Percentiles rank a stretch among this genome's conserved stretches.
These are phyloP conservation scores for Morphnarchus princeps DNA, from an alignment of 2,113 vertebrate species.

Conservation along the genomic window DNA sequence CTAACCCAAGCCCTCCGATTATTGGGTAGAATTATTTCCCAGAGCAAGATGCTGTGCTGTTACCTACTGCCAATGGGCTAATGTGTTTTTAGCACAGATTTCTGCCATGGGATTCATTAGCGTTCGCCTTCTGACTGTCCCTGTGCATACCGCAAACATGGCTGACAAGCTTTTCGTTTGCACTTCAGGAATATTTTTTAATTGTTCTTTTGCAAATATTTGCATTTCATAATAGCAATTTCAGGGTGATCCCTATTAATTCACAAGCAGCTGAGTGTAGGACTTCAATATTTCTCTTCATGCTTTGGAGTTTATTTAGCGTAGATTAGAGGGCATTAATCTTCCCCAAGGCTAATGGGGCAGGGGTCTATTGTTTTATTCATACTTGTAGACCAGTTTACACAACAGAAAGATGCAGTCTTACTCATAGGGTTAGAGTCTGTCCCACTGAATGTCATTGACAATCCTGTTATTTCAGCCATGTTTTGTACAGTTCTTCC, in stretches of 20 bases:
- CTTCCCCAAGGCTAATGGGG: constrained; percentile 36
- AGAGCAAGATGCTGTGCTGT: background rate
- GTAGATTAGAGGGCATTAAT: constrained; percentile 42
- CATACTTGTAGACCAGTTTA: background rate
- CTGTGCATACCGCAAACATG: background rate
- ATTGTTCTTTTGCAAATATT: constrained; percentile 26
- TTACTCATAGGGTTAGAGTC: background rate
- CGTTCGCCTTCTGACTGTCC: background rate
- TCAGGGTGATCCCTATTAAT: constrained; percentile 41
- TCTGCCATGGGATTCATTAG: constrained; percentile 7
- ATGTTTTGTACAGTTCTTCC: constrained; percentile 40
- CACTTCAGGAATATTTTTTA: constrained; percentile 52
- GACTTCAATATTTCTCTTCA: constrained; percentile 13
- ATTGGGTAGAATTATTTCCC: background rate
- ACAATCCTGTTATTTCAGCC: constrained; percentile 16
- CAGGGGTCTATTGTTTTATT: constrained; percentile 32
- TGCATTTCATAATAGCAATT: background rate
- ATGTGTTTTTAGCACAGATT: background rate
- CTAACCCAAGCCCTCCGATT: background rate
- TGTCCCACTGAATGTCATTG: background rate
- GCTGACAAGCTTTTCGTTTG: background rate
- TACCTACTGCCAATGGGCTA: background rate
- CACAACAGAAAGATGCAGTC: constrained; percentile 2
- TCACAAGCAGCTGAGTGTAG: constrained; percentile 21
- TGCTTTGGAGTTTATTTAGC: constrained; percentile 32